Evolutionary conservation across 2,113 vertebrate species (phyloP), one percentile per base, ranked within the genome.

Genomic region (Rhinoderma darwinii): DNA sequence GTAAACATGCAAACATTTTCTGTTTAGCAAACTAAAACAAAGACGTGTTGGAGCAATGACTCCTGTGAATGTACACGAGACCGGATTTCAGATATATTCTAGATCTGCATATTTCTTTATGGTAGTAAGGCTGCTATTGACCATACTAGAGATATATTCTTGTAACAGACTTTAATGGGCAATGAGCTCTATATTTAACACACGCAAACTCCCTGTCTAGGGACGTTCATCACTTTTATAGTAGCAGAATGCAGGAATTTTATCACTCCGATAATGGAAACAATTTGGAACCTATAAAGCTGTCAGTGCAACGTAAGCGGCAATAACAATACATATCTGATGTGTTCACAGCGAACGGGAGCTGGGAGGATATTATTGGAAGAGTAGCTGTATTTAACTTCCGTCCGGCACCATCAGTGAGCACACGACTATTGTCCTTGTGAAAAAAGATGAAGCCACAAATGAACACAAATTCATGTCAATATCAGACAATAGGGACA

Each of bases 181-280:
- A 37, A n/a, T 35, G 22, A 41, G 77, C 54, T 59, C 50, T 74
- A 37, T 56, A 54, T n/a, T 20, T 30, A 37, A 41, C 22, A 56
- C 66, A 54, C 27, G 72, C 44, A 83, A 68, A 14, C 43, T 30
- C 81, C 35, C 39, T 84, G 44, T 50, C 30, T 56, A 4, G 32
- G 44, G 66, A 41, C 82, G 20, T 70, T 72, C 17, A 83, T 84
- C 82, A 84, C 32, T 54, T 73, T 84, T 73, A 83, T 72, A 50
- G 81, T 22, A 35, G 81, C 41, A 72, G 43, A 72, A 83, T 72
- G 63, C 63, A 37, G 43, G 43, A 82, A 30, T 83, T 83, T 83
- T 70, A 83, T 68, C 81, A 83, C 81, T 70, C 43, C 11, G 41
- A 51, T 83, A 83, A 83, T 83, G 30, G 81, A 83, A 83, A 72